Conservation (phyloP, 2,888 invertebrate genomes). For the Girardia tigrina region DNA sequence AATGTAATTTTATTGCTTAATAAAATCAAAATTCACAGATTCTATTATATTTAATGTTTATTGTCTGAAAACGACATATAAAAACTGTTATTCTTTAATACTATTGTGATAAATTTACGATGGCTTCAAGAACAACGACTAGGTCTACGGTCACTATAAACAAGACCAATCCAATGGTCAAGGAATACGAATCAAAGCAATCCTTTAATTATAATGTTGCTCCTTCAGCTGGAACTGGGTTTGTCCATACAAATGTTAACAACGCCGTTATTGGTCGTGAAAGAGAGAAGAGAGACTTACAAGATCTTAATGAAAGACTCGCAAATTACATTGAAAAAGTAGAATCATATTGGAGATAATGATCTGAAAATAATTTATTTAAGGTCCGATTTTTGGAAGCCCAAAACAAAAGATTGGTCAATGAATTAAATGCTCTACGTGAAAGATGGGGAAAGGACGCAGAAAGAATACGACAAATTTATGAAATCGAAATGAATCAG, state of each 20-base stretch:
- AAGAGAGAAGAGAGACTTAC: slow-evolving; percentile 53
- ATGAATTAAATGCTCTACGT: slow-evolving; percentile 46
- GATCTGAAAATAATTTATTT: not conserved
- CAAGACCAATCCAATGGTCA: not conserved
- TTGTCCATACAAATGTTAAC: slow-evolving; percentile 43
- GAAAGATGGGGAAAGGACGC: slow-evolving; percentile 48
- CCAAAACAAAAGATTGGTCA: slow-evolving; percentile 48
- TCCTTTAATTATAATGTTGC: not conserved
- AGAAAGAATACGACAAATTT: slow-evolving; percentile 49
- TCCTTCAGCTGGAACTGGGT: not conserved
- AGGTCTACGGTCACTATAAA: not conserved
- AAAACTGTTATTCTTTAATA: too few relatives aligned
- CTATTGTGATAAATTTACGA: too few relatives aligned
- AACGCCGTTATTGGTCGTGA: slow-evolving; percentile 49
- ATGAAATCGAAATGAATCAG: slow-evolving; percentile 52
- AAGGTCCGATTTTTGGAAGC: slow-evolving; percentile 49
- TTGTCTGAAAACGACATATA: too few relatives aligned
- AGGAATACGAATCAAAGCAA: slow-evolving; percentile 27
- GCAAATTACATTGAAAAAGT: slow-evolving; percentile 54
- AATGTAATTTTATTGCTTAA: too few relatives aligned
- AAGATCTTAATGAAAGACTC: slow-evolving; percentile 53
- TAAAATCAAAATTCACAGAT: too few relatives aligned
- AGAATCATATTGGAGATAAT: not conserved
- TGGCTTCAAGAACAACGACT: not conserved
- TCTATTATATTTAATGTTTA: too few relatives aligned